These are phyloP conservation scores for Melanotaenia pygmaea DNA, from an alignment of 2,797 vertebrate species.

Conservation along the genomic window DNA sequence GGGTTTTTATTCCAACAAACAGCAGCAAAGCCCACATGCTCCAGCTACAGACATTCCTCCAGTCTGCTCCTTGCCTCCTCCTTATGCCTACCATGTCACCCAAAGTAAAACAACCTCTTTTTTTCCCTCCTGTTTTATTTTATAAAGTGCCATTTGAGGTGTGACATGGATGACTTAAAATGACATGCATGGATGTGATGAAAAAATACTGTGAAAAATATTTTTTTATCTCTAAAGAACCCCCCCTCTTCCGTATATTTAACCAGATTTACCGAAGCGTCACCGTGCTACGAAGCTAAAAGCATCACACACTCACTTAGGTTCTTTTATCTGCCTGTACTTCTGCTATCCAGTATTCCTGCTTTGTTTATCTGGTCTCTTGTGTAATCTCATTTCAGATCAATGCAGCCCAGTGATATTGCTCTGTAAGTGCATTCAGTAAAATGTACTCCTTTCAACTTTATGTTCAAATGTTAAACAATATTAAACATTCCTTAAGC, in stretches of 20 bases:
- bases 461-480: slow-evolving; percentile 58
- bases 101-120: slow-evolving; percentile 24
- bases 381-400: slow-evolving; percentile 55
- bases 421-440: slow-evolving; percentile 66
- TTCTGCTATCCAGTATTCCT: slow-evolving; percentile 50
- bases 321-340: slow-evolving; percentile 45
- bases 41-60: slow-evolving; percentile 21
- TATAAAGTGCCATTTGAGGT: slow-evolving; percentile 68
- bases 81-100: slow-evolving; percentile 33
- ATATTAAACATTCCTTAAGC: slow-evolving; percentile 68
- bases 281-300: slow-evolving; percentile 26
- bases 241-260: slow-evolving; percentile 51
- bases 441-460: slow-evolving; percentile 61
- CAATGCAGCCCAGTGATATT: slow-evolving; percentile 45
- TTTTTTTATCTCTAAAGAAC: slow-evolving; percentile 61
- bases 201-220: slow-evolving; percentile 68
- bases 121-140: slow-evolving; percentile 15
- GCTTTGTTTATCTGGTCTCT: slow-evolving; percentile 52
- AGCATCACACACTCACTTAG: slow-evolving; percentile 8
- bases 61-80: slow-evolving; percentile 31
- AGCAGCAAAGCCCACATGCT: slow-evolving; percentile 17
- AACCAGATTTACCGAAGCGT: slow-evolving; percentile 39
- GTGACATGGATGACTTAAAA: slow-evolving; percentile 52
- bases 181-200: slow-evolving; percentile 73
- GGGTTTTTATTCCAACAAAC: background rate